Base-by-base conservation (phyloP, 2,113 vertebrate genomes). In the Rutilus rutilus region DNA sequence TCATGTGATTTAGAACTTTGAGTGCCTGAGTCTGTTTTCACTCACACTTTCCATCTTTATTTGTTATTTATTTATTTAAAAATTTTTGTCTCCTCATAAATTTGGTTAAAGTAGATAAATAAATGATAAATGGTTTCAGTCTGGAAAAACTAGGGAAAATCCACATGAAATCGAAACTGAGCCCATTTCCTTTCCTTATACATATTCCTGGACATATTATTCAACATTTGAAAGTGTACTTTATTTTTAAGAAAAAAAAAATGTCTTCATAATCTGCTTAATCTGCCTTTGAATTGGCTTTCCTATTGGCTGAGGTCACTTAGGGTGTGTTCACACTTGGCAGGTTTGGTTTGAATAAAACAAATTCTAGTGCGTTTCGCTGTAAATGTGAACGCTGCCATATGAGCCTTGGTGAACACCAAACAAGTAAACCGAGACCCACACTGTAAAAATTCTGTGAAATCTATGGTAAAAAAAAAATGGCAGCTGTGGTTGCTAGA, bases 1-100 rank as follows among this genome's bases (percentile, higher is more conserved):
- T 73, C 52, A 33, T 81, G 60, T 81, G 60, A 81, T 65, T 81
- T 47, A 81, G 33, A 79, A 21, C 21, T 36, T 23, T 59, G 76
- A 75, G 42, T 75, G 42, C 9, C 69, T 5, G 36, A 73, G 30
- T 27, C n/a, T 30, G 47, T 54, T 50, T 54, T 54, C 52, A n/a
- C 10, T 11, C 30, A 36, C 27, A 36, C 52, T 59, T 54, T 78
- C 23, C 6, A 23, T 62, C 45, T 69, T 52, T 30, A 30, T 52
- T 50, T 64, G 19, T 67, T 8, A 8, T 8, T 42, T 42, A 19
- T 62, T n/a, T n/a, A n/a, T 78, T 1, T 15, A 5, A n/a, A n/a
- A n/a, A n/a, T 62, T 59, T 78, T 39, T 62, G 12, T 9, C 33
- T 80, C 78, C 39, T 19, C 23, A 19, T 47, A 4, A 62, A 64